phyloP scores from a whole-genome alignment of 2,113 vertebrate species.

The Anoura caudifer region DNA sequence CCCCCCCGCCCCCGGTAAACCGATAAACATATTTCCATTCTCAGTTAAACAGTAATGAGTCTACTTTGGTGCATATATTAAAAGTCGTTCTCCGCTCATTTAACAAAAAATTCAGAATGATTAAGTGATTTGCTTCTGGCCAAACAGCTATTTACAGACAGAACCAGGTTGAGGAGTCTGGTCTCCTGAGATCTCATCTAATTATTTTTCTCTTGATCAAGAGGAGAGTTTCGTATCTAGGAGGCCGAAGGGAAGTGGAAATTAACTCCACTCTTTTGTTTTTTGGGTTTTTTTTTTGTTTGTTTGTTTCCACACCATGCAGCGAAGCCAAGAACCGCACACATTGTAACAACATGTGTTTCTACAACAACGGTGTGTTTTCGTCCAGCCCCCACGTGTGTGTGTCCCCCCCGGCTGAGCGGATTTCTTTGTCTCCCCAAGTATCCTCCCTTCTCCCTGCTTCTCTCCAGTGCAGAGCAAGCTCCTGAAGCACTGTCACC shows the following conservation, averaged over 20 bases:
- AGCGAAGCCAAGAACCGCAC: accelerated
- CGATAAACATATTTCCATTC: background rate
- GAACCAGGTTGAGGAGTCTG: background rate
- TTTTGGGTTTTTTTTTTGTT: background rate
- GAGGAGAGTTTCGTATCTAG: background rate
- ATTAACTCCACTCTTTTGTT: background rate
- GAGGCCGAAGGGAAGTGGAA: background rate
- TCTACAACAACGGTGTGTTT: background rate
- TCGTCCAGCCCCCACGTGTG: background rate
- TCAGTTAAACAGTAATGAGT: background rate
- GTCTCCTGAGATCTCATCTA: background rate
- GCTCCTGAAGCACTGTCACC: background rate
- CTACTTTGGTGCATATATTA: background rate
- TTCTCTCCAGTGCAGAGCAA: background rate
- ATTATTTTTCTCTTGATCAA: background rate
- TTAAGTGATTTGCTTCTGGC: background rate
- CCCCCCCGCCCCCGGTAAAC: background rate
- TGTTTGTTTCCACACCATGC: accelerated
- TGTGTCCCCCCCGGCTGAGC: accelerated
- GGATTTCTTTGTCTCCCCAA: background rate
- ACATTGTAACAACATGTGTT: accelerated
- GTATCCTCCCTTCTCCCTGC: background rate
- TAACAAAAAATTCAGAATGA: background rate
- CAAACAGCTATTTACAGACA: background rate
- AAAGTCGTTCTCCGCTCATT: background rate